Evolutionary conservation across 1,140 invertebrate species (phyloP).

Genomic region (Musca domestica): DNA sequence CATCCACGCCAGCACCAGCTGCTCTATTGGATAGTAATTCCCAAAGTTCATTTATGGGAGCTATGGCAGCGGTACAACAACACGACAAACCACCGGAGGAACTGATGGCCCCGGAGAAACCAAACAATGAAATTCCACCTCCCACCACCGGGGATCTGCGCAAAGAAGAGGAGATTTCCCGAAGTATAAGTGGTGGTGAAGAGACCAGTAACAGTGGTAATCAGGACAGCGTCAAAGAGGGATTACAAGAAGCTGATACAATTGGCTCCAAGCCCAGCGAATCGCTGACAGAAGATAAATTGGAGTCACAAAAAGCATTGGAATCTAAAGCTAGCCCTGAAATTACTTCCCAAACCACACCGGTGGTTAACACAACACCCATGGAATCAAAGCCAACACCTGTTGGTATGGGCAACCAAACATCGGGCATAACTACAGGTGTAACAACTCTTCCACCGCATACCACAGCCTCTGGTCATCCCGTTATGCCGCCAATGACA

Average conservation of each 20-base stretch:
- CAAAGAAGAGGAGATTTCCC: neutral
- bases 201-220: too few relatives aligned
- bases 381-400: neutral
- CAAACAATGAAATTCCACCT: neutral
- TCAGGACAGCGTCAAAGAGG: too few relatives aligned
- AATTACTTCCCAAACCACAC: too few relatives aligned
- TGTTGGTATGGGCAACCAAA: neutral
- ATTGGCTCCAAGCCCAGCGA: too few relatives aligned
- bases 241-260: too few relatives aligned
- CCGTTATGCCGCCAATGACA: neutral
- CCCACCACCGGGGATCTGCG: neutral
- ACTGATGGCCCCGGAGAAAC: neutral
- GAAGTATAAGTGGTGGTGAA: too few relatives aligned
- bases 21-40: conserved; percentile 48
- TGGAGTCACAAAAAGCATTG: neutral
- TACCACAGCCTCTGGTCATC: too few relatives aligned
- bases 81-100: neutral
- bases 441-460: too few relatives aligned
- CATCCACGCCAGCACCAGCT: conserved; percentile 38
- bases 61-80: neutral
- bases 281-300: too few relatives aligned
- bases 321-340: neutral
- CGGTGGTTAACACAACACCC: neutral
- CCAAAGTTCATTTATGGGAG: conserved; percentile 37
- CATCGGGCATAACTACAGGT: too few relatives aligned